These are phyloP conservation scores for Limnephilus rhombicus DNA, from an alignment of 2,888 invertebrate species.

Conservation along the genomic window DNA sequence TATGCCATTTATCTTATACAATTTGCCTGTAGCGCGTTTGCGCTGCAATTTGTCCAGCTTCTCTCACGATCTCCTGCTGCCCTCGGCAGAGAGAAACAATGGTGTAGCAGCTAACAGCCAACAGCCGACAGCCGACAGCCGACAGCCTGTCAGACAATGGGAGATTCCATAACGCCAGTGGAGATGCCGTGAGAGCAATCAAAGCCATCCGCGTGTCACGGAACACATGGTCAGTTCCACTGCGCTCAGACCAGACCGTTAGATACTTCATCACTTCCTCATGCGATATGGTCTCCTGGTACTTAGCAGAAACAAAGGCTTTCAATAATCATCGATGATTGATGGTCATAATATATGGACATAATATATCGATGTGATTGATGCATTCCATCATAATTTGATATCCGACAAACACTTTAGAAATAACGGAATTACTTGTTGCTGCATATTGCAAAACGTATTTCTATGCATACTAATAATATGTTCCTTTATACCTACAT, in stretches of 20 bases:
- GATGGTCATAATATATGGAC: neutral
- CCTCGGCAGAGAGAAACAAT: conserved; percentile 32
- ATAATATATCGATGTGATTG: neutral
- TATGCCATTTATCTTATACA: conserved; percentile 1
- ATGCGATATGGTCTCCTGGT: neutral
- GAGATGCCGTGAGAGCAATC: conserved; percentile 18
- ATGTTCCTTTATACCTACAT: too few species aligned
- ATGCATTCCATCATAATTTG: neutral
- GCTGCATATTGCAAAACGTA: neutral
- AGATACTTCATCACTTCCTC: neutral
- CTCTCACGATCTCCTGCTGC: conserved; percentile 44
- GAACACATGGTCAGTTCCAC: conserved; percentile 20
- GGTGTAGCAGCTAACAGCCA: conserved; percentile 13
- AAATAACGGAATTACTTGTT: neutral
- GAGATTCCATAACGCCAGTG: conserved; percentile 34
- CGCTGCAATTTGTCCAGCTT: conserved; percentile 39
- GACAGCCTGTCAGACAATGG: conserved; percentile 32
- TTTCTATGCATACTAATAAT: neutral
- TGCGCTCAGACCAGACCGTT: neutral
- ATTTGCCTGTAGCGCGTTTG: neutral
- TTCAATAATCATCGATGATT: neutral
- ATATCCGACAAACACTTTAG: neutral
- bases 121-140: conserved; percentile 13
- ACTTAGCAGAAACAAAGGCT: neutral
- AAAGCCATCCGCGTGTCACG: neutral